phyloP scores from a whole-genome alignment of 1,140 invertebrate species.

The Bombus superbus region DNA sequence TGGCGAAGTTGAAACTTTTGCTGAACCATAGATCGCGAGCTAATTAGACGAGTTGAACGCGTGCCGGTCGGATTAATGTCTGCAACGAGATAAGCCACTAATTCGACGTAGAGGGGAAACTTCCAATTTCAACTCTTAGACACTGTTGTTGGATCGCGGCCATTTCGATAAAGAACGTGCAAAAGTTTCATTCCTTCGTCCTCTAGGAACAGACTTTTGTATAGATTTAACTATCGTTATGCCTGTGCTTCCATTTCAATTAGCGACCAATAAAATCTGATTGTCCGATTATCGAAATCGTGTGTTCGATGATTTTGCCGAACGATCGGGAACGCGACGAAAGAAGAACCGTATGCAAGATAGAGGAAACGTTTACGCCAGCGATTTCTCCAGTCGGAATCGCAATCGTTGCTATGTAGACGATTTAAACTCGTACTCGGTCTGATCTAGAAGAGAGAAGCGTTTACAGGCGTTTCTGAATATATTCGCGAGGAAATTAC shows the following conservation, averaged over 20 bases:
- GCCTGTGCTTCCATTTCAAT: background rate
- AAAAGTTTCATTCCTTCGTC: background rate
- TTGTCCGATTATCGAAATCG: background rate
- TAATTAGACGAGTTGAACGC: slow-evolving; percentile 75
- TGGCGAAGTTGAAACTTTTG: slow-evolving; percentile 58
- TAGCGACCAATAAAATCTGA: background rate
- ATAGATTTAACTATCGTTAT: background rate
- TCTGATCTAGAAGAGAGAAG: slow-evolving; percentile 4
- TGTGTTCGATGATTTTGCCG: background rate
- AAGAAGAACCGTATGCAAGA: background rate
- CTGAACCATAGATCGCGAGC: slow-evolving; percentile 62
- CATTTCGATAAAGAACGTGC: background rate
- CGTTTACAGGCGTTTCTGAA: slow-evolving; percentile 11
- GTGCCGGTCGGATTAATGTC: slow-evolving; percentile 69
- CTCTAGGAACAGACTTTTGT: fast-evolving
- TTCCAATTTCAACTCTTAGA: background rate
- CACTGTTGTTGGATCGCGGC: background rate
- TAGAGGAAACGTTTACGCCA: background rate
- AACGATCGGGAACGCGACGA: background rate
- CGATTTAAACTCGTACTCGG: slow-evolving; percentile 14
- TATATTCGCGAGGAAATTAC: slow-evolving; percentile 34
- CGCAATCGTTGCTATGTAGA: slow-evolving; percentile 1
- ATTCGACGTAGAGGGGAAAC: background rate
- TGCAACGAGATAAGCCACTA: slow-evolving; percentile 14
- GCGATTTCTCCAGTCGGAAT: background rate